Evolutionary conservation across 2,797 vertebrate genomes (phyloP).

Genomic region (Aeoliscus strigatus): DNA sequence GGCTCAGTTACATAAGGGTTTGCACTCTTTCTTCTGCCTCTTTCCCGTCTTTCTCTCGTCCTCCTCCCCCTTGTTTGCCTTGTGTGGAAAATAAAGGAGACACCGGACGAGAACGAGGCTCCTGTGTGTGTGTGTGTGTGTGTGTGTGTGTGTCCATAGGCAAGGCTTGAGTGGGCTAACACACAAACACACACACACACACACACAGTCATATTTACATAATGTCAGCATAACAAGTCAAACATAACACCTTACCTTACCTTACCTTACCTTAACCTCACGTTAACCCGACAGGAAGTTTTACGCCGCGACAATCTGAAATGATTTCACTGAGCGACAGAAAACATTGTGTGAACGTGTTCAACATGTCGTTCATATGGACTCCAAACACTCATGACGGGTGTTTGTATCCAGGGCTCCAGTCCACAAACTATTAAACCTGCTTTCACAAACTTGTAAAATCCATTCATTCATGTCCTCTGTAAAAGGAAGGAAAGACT

Average conservation of each 20-base stretch:
- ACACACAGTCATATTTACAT: background rate
- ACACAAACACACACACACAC: constrained; percentile 6
- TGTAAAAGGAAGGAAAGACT: no score
- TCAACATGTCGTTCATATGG: no score
- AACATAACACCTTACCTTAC: no score
- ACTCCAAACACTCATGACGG: constrained; percentile 9
- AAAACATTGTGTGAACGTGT: no score
- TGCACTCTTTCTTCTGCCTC: constrained; percentile 10
- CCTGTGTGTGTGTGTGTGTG: constrained; percentile 18
- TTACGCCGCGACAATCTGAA: no score
- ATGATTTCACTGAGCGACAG: no score
- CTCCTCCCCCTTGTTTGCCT: constrained; percentile 3
- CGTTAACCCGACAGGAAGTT: no score
- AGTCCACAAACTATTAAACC: no score
- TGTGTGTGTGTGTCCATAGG: constrained; percentile 6
- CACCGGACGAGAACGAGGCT: constrained; percentile 34
- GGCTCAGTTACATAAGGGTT: constrained; percentile 42
- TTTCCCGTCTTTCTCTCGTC: constrained; percentile 8
- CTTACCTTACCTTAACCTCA: no score
- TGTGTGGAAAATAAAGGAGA: constrained; percentile 33
- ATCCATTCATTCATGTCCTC: constrained; percentile 18
- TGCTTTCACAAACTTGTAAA: no score
- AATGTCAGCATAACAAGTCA: no score
- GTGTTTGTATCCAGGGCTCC: no score
- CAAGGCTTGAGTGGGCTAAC: constrained; percentile 17